Evolutionary conservation across 2,888 invertebrate genomes (phyloP).

Genomic region (Mimachlamys varia): DNA sequence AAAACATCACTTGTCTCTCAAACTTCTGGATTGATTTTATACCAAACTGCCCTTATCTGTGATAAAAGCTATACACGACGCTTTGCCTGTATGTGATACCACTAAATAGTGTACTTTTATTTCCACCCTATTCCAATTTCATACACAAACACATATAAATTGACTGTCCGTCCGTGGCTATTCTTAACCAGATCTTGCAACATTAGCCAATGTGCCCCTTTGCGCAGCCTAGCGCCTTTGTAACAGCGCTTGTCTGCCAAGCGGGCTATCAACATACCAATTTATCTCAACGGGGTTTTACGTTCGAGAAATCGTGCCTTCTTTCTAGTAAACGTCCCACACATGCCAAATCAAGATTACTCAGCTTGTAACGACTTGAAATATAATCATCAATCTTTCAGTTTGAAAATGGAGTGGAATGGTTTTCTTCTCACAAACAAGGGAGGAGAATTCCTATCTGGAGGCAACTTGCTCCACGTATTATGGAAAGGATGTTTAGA

Average conservation of each 20-base stretch:
- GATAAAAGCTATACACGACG: not conserved
- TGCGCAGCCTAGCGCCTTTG: not conserved
- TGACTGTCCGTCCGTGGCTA: not conserved
- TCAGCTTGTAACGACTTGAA: not conserved
- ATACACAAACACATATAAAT: not conserved
- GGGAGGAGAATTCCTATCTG: not conserved
- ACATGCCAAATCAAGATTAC: slow-evolving; percentile 7
- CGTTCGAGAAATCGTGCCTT: not conserved
- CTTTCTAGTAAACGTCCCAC: not conserved
- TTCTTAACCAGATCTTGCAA: not conserved
- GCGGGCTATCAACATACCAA: not conserved
- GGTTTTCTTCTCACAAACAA: not conserved
- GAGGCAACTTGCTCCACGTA: not conserved
- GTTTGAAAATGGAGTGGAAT: not conserved
- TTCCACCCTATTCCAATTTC: not conserved
- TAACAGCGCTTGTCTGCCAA: not conserved
- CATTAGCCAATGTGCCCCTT: not conserved
- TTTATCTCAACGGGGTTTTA: not conserved
- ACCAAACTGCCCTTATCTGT: not conserved
- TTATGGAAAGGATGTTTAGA: slow-evolving; percentile 2
- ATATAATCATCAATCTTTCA: not conserved
- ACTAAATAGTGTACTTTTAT: not conserved
- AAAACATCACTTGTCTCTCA: not conserved
- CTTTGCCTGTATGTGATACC: not conserved
- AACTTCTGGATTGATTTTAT: not conserved